phyloP scores from a whole-genome alignment of 2,113 vertebrate species.

The Takifugu flavidus region DNA sequence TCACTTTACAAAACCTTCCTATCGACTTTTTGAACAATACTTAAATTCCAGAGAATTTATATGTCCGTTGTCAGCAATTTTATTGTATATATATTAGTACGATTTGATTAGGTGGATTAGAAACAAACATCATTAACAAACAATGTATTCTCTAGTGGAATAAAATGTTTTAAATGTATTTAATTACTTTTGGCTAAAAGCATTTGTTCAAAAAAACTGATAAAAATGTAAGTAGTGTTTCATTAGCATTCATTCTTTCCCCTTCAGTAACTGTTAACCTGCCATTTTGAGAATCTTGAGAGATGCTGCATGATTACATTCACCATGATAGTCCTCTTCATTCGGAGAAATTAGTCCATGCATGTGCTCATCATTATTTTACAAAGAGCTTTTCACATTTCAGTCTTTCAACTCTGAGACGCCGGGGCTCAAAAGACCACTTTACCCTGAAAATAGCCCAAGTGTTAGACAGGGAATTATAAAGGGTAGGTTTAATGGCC shows the following conservation, averaged over 20 bases:
- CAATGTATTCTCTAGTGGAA: no score
- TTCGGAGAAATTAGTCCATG: conserved; percentile 22
- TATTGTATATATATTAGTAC: neutral
- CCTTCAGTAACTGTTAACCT: neutral
- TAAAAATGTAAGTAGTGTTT: neutral
- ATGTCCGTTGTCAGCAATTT: no score
- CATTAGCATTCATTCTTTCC: neutral
- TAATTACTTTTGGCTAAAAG: neutral
- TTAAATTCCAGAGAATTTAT: no score
- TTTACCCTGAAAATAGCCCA: conserved; percentile 67
- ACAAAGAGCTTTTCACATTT: conserved; percentile 46
- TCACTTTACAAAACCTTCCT: no score
- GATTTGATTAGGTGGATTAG: neutral
- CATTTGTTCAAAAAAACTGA: neutral
- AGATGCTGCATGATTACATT: conserved; percentile 10
- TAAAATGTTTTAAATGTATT: no score
- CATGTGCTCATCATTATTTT: conserved; percentile 45
- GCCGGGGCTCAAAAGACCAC: conserved; percentile 56
- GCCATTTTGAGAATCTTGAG: neutral
- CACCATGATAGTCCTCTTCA: conserved; percentile 27
- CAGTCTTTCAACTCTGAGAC: conserved; percentile 30
- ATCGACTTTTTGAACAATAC: no score
- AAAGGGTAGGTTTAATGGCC: conserved; percentile 72
- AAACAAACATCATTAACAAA: no score
- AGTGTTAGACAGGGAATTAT: conserved; percentile 72